Evolutionary conservation across 1,140 invertebrate species (phyloP).

Genomic region (Pemphigus obesinymphae): DNA sequence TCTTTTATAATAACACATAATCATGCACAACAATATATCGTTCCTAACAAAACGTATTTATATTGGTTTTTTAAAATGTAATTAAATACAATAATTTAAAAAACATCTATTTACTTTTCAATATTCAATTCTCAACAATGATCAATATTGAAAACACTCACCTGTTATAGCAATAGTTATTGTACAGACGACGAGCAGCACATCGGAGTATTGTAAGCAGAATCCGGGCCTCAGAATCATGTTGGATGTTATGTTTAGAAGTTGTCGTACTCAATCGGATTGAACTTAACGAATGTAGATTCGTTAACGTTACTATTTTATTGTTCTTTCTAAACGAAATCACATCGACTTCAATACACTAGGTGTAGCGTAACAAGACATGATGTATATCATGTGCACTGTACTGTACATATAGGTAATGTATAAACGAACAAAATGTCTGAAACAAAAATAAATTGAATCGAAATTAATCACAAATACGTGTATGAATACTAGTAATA

Average conservation of each 20-base stretch:
- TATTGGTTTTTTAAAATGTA: not conserved
- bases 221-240: not conserved
- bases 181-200: slow-evolving; percentile 7
- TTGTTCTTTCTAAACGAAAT: not conserved
- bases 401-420: not conserved
- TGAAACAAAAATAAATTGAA: too few species aligned
- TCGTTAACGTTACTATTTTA: not conserved
- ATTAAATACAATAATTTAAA: not conserved
- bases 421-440: too few species aligned
- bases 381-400: not conserved
- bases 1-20: not conserved
- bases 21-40: too few species aligned
- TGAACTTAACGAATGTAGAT: not conserved
- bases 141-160: too few species aligned
- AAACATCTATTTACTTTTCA: too few species aligned
- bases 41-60: too few species aligned
- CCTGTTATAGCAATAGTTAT: slow-evolving; percentile 15
- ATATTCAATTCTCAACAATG: too few species aligned
- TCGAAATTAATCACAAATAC: too few species aligned
- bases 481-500: too few species aligned
- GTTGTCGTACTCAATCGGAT: too few species aligned
- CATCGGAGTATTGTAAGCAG: not conserved
- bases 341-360: not conserved
- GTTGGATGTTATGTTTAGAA: not conserved
- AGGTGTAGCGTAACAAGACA: not conserved